These are phyloP conservation scores for Listronotus bonariensis DNA, from an alignment of 1,140 invertebrate species.

Conservation along the genomic window DNA sequence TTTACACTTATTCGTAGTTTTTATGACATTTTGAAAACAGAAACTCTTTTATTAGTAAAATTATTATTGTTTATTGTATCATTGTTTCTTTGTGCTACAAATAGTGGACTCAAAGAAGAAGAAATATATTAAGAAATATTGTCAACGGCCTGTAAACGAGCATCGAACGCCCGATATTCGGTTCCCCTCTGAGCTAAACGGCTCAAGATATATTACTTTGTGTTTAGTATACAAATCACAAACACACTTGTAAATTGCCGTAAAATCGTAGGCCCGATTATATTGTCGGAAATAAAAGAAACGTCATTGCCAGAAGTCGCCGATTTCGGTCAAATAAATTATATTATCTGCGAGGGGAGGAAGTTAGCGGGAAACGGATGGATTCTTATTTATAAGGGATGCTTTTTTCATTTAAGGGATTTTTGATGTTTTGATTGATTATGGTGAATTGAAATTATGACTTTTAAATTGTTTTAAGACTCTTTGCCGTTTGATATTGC, in stretches of 20 bases:
- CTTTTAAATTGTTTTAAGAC: too few relatives aligned
- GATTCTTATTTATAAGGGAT: slow-evolving; percentile 28
- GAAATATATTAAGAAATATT: too few relatives aligned
- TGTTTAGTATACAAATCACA: slow-evolving; percentile 44
- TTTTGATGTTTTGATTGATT: slow-evolving; percentile 9
- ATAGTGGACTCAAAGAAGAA: too few relatives aligned
- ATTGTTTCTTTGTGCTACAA: too few relatives aligned
- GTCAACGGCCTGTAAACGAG: slow-evolving; percentile 10
- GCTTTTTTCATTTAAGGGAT: slow-evolving; percentile 12
- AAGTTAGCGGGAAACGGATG: not conserved
- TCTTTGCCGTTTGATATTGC: too few relatives aligned
- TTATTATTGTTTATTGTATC: too few relatives aligned
- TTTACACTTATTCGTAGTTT: too few relatives aligned
- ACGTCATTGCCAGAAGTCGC: slow-evolving; percentile 39
- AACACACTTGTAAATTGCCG: slow-evolving; percentile 42
- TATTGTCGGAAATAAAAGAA: slow-evolving; percentile 40
- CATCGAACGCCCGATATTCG: slow-evolving; percentile 21
- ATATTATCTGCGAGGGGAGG: slow-evolving; percentile 29
- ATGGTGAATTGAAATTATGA: too few relatives aligned
- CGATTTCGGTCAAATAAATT: slow-evolving; percentile 41
- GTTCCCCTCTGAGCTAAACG: slow-evolving; percentile 25
- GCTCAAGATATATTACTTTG: slow-evolving; percentile 45
- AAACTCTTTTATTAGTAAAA: too few relatives aligned
- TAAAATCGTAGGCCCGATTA: slow-evolving; percentile 39
- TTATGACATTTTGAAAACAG: too few relatives aligned